Base-by-base conservation (phyloP, 1,140 invertebrate species). In the Pseudoatta argentina region DNA sequence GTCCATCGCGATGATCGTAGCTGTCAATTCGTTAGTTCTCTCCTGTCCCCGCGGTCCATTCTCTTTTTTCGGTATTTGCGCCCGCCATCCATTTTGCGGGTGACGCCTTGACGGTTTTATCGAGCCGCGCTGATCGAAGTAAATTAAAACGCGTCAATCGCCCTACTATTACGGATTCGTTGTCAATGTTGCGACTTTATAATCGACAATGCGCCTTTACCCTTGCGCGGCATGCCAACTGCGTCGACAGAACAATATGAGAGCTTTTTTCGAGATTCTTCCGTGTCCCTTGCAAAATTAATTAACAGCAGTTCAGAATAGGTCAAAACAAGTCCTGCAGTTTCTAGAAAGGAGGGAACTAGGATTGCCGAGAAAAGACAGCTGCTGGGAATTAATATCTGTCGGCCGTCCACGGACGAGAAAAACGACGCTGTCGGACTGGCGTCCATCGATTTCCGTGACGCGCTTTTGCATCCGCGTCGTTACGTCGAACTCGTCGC, bases 131-230 rank as follows among this genome's bases (percentile, higher is more conserved):
- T 34, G 87, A 88, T 86, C 73, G 66, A 75, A 82, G 73, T 88
- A 89, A 89, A 89, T 89, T 89, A 86, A 88, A 88, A 89, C 39
- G 57, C 73, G 53, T 64, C 57, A 27, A 27, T 55, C 72, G 51
- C 34, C 12, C 53, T 66, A 30, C 39, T 39, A 87, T 69, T 75
- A 85, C 55, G 59, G 30, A 67, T 75, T 16, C 67, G 72, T 76
- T 69, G 69, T 83, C 87, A 61, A 55, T 14, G 34, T n/a, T 39
- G 21, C 53, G 79, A 72, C 67, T 88, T 88, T 75, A 67, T 88
- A 73, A 73, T 85, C 81, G 53, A 1, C 14, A 57, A 8, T 16
- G 63, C 30, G 16, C 76, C 39, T 24, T 66, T 76, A 39, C 67
- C 30, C 30, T 64, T 69, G 77, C 24, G 66, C 44, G 21, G 57